Percentiles rank a stretch among this genome's conserved stretches.
Evolutionary conservation across 2,113 vertebrate genomes (phyloP).

Genomic region (Melanotaenia duboulayi): DNA sequence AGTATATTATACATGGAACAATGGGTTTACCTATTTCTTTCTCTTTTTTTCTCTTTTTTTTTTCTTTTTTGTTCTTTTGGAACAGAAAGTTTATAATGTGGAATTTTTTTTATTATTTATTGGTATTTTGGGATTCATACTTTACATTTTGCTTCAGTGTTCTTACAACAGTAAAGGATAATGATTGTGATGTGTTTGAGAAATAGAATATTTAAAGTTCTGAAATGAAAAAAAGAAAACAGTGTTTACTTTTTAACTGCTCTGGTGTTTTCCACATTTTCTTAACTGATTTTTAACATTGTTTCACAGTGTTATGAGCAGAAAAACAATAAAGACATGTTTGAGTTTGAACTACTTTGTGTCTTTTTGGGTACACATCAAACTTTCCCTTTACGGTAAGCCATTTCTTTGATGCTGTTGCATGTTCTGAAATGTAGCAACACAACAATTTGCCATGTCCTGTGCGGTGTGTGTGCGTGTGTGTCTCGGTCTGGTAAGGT

Average conservation of each 20-base stretch:
- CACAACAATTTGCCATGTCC: constrained; percentile 4
- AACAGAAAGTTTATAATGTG: constrained; percentile 29
- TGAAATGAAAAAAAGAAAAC: constrained; percentile 2
- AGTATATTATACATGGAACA: constrained; percentile 22
- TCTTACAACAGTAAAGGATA: constrained; percentile 14
- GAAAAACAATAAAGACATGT: constrained; percentile 70
- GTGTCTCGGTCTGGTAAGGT: constrained; percentile 36
- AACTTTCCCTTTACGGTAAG: constrained; percentile 10
- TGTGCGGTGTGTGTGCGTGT: constrained; percentile 26
- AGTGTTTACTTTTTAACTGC: constrained; percentile 58
- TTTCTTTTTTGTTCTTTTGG: constrained; percentile 22
- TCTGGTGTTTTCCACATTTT: constrained; percentile 41
- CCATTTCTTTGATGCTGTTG: constrained; percentile 40
- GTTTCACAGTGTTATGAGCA: constrained; percentile 29
- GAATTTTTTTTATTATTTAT: constrained; percentile 47
- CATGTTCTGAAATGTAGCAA: constrained; percentile 28
- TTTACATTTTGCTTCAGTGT: constrained; percentile 10
- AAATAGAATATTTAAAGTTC: constrained; percentile 40
- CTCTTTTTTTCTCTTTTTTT: background rate
- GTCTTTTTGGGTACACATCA: constrained; percentile 17
- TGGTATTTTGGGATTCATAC: constrained; percentile 33
- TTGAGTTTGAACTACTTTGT: constrained; percentile 43
- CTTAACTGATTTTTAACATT: constrained; percentile 27
- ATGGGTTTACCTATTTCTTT: constrained; percentile 48
- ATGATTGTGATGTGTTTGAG: constrained; percentile 38